A percentile compares a stretch with the other conserved stretches of the same genome.
phyloP scores from a whole-genome alignment of 2,113 vertebrate genomes.

The Daphoenositta chrysoptera region DNA sequence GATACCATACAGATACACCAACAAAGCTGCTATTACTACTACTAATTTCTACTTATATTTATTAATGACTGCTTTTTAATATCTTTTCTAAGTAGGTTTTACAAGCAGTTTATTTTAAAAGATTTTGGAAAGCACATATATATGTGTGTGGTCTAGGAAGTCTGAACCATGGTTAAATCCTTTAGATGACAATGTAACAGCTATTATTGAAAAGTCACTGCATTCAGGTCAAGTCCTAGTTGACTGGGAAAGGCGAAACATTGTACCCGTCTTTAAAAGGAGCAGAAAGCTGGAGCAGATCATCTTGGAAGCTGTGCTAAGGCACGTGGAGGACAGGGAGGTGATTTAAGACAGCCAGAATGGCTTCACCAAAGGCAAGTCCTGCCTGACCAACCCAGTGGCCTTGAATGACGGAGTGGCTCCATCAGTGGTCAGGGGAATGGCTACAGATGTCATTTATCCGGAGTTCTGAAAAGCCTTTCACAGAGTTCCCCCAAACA shows the following conservation, averaged over 20 bases:
- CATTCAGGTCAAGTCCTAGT: background rate
- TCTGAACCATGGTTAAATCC: background rate
- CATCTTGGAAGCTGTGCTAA: background rate
- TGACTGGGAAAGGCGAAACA: background rate
- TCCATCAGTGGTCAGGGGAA: background rate
- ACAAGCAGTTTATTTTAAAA: background rate
- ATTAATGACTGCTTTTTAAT: background rate
- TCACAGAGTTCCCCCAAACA: background rate
- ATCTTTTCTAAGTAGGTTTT: background rate
- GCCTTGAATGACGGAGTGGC: background rate
- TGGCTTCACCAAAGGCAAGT: fast-evolving
- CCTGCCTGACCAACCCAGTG: background rate
- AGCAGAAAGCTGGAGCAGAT: background rate
- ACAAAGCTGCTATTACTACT: background rate
- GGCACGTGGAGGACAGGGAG: too few species aligned
- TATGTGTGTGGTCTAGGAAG: too few species aligned
- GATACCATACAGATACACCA: background rate
- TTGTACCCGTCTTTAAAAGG: background rate
- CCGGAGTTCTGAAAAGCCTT: background rate
- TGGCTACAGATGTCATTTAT: background rate
- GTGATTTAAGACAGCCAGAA: background rate
- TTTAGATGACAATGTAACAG: background rate
- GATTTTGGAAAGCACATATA: background rate
- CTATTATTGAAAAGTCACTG: background rate
- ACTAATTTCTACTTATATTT: background rate